These are phyloP conservation scores for Bambusicola thoracicus DNA, from an alignment of 2,113 vertebrate species.

Conservation along the genomic window DNA sequence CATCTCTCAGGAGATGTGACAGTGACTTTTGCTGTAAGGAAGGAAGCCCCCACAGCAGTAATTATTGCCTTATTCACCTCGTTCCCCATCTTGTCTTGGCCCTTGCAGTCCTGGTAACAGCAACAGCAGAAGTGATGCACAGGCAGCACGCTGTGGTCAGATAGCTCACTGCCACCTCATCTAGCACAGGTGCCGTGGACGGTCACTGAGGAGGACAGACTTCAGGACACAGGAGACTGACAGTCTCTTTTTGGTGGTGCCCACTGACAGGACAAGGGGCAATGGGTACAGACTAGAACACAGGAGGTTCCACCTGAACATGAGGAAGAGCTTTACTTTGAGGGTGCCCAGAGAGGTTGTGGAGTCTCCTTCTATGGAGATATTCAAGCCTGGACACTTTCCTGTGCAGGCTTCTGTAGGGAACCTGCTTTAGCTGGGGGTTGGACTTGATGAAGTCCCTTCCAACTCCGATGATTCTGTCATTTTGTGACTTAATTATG, in stretches of 20 bases:
- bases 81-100: neutral
- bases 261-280: too few relatives aligned
- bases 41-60: neutral
- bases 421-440: too few relatives aligned
- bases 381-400: too few relatives aligned
- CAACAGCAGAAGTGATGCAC: neutral
- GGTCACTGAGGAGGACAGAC: neutral
- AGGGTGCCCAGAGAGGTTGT: too few relatives aligned
- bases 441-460: too few relatives aligned
- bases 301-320: too few relatives aligned
- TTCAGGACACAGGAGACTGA: neutral
- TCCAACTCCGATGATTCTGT: too few relatives aligned
- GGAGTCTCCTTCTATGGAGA: too few relatives aligned
- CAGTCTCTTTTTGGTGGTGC: too few relatives aligned
- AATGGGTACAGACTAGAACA: too few relatives aligned
- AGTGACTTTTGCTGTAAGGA: neutral
- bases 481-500: neutral
- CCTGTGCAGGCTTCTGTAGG: too few relatives aligned
- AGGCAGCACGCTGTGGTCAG: neutral
- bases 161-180: neutral
- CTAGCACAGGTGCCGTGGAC: neutral
- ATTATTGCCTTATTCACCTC: neutral
- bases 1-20: neutral
- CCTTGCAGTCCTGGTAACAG: neutral
- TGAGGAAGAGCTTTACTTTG: too few relatives aligned